Evolutionary conservation across 1,140 invertebrate species (phyloP).

Genomic region (Chymomyza costata): DNA sequence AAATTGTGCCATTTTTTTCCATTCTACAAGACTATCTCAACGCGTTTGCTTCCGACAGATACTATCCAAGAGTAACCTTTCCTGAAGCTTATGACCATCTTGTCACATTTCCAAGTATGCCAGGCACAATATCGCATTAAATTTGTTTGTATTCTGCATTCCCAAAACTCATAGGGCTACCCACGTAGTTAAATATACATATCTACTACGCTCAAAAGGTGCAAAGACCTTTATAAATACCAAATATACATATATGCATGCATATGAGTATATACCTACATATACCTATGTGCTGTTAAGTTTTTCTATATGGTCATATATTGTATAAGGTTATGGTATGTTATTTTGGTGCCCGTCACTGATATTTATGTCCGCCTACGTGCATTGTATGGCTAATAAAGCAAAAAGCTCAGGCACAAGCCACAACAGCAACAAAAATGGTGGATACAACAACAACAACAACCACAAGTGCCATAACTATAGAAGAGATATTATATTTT

Average conservation of each 20-base stretch:
- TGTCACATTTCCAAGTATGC: too few relatives aligned
- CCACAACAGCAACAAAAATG: too few relatives aligned
- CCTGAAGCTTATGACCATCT: too few relatives aligned
- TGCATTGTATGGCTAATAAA: constrained; percentile 69
- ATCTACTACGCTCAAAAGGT: constrained; percentile 12
- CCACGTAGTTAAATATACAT: background rate
- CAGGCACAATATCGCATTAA: too few relatives aligned
- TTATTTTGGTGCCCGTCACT: constrained; percentile 37
- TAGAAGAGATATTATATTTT: constrained; percentile 40
- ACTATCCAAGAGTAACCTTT: too few relatives aligned
- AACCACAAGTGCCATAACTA: constrained; percentile 24
- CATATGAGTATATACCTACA: background rate
- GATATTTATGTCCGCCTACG: constrained; percentile 50
- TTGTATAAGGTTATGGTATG: constrained; percentile 35
- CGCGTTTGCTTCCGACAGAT: too few relatives aligned
- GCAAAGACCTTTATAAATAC: constrained; percentile 31
- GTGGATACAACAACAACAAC: too few relatives aligned
- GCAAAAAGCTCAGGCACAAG: constrained; percentile 25
- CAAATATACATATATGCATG: constrained; percentile 8
- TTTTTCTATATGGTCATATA: constrained; percentile 13
- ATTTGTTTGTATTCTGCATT: too few relatives aligned
- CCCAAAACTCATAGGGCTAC: too few relatives aligned
- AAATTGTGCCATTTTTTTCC: too few relatives aligned
- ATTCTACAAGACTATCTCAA: too few relatives aligned
- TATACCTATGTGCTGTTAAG: constrained; percentile 3